These are phyloP conservation scores for Hirudinaria manillensis DNA, from an alignment of 2,888 invertebrate genomes.

Conservation along the genomic window DNA sequence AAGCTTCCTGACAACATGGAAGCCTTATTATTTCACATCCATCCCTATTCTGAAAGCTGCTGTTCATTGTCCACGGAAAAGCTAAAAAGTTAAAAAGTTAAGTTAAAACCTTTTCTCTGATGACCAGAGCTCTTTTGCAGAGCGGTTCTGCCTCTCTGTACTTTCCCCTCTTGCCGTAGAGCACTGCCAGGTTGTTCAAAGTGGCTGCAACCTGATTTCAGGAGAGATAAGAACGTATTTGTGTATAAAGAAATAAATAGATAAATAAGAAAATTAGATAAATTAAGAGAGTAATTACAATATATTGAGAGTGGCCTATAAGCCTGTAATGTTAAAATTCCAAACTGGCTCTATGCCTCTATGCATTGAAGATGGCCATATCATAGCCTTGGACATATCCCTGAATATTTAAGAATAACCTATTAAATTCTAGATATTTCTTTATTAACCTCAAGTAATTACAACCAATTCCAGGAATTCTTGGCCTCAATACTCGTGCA, in stretches of 20 bases:
- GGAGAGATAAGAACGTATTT: neutral
- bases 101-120: constrained; percentile 73
- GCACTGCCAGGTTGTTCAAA: constrained; percentile 92
- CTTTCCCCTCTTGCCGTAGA: constrained; percentile 89
- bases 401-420: too few species aligned
- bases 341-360: too few species aligned
- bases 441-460: too few species aligned
- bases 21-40: neutral
- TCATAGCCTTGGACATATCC: too few species aligned
- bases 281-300: neutral
- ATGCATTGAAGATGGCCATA: too few species aligned
- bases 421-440: too few species aligned
- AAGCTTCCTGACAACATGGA: neutral
- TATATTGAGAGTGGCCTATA: neutral
- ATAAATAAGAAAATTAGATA: neutral
- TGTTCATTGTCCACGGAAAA: neutral
- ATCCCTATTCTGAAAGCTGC: neutral
- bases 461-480: too few species aligned
- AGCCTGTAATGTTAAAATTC: too few species aligned
- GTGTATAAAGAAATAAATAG: neutral
- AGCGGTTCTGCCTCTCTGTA: constrained; percentile 92
- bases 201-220: constrained; percentile 78
- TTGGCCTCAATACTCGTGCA: too few species aligned
- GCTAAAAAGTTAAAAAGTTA: neutral
- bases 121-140: constrained; percentile 94